Evolutionary conservation across 2,888 invertebrate genomes (phyloP).

Genomic region (Stenodera caucasica): DNA sequence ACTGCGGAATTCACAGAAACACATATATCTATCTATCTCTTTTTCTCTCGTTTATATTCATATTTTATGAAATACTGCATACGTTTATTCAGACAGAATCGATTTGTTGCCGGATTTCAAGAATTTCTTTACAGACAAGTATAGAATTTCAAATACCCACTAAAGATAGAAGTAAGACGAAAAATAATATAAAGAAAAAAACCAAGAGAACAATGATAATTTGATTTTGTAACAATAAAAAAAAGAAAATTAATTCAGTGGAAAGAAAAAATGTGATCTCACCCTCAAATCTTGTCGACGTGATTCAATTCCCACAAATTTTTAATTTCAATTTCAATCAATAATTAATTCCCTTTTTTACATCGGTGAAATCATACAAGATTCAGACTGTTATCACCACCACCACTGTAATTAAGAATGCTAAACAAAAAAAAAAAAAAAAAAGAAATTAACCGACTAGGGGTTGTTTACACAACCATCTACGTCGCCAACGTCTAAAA

Average conservation of each 20-base stretch:
- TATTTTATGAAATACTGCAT: not conserved
- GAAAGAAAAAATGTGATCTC: no score
- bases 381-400: not conserved
- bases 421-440: not conserved
- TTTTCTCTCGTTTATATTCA: not conserved
- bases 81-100: not conserved
- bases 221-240: no score
- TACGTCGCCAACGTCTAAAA: constrained; percentile 1
- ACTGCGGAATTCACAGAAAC: not conserved
- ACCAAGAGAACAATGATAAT: not conserved
- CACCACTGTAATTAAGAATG: not conserved
- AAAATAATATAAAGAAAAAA: not conserved
- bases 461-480: constrained; percentile 4
- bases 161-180: no score
- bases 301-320: not conserved
- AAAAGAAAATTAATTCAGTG: no score
- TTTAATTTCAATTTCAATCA: constrained; percentile 4
- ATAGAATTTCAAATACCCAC: not conserved
- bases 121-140: not conserved
- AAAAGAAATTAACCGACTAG: constrained; percentile 13
- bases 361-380: not conserved
- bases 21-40: not conserved
- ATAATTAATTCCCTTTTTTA: not conserved
- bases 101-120: not conserved
- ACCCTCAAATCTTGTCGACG: no score